Conservation (phyloP, 2,113 vertebrate genomes). For the Chelonoidis abingdonii region DNA sequence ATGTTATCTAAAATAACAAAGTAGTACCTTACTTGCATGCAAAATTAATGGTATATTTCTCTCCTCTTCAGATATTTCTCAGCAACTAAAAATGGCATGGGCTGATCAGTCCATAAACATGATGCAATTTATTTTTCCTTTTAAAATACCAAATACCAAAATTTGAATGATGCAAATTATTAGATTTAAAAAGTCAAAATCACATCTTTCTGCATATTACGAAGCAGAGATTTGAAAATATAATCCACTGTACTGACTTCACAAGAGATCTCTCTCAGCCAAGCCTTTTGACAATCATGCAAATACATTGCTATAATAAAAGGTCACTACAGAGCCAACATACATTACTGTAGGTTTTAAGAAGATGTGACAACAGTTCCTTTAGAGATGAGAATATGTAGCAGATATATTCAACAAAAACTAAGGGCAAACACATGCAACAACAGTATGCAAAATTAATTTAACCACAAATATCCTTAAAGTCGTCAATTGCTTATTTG, state of each 20-base stretch:
- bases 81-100: not conserved
- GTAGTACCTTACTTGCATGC: not conserved
- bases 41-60: not conserved
- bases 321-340: not conserved
- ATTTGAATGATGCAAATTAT: not conserved
- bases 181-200: not conserved
- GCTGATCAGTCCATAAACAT: not conserved
- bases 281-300: not conserved
- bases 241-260: slow-evolving; percentile 5
- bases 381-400: not conserved
- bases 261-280: slow-evolving; percentile 21
- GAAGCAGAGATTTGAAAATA: slow-evolving; percentile 32
- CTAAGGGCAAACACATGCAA: not conserved
- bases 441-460: not conserved
- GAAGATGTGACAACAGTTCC: not conserved
- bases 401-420: not conserved
- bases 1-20: slow-evolving; percentile 13
- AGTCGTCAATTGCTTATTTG: not conserved
- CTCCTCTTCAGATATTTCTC: not conserved
- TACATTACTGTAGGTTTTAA: not conserved
- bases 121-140: not conserved
- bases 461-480: not conserved
- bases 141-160: not conserved
- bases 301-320: not conserved
- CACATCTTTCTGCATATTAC: not conserved